Evolutionary conservation across 2,797 vertebrate genomes (phyloP).

Genomic region (Chrosomus eos): DNA sequence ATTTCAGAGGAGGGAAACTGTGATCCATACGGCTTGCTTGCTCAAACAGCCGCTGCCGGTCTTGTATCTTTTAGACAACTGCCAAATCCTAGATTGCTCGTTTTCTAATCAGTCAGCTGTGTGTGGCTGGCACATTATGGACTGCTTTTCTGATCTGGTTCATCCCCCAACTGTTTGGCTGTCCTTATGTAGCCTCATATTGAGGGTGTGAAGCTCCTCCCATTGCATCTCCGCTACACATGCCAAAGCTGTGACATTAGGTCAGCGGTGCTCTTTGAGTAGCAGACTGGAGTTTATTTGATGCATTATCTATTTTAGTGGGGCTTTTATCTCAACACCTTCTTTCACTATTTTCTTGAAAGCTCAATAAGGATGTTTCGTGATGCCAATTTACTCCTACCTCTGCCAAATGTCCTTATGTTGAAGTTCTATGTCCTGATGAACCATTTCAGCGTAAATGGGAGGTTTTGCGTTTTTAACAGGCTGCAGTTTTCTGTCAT

Average conservation of each 20-base stretch:
- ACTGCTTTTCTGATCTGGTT: slow-evolving; percentile 36
- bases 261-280: slow-evolving; percentile 5
- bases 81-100: slow-evolving; percentile 47
- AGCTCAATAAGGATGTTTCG: neutral
- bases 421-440: neutral
- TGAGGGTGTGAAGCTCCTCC: slow-evolving; percentile 3
- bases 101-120: slow-evolving; percentile 54
- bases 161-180: slow-evolving; percentile 22
- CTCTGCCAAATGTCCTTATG: slow-evolving; percentile 2
- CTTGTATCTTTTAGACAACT: slow-evolving; percentile 38
- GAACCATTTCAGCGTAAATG: neutral
- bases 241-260: slow-evolving; percentile 15
- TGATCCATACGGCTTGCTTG: neutral
- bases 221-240: slow-evolving; percentile 6
- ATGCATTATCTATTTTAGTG: neutral
- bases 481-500: neutral
- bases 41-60: neutral
- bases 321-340: neutral
- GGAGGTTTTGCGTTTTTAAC: neutral
- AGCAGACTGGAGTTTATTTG: neutral
- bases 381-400: slow-evolving; percentile 6
- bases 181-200: slow-evolving; percentile 4
- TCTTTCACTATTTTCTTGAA: neutral
- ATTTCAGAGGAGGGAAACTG: neutral
- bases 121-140: slow-evolving; percentile 28